These are phyloP conservation scores for Sphaeridia pumilis DNA, from an alignment of 2,888 invertebrate genomes.

Conservation along the genomic window DNA sequence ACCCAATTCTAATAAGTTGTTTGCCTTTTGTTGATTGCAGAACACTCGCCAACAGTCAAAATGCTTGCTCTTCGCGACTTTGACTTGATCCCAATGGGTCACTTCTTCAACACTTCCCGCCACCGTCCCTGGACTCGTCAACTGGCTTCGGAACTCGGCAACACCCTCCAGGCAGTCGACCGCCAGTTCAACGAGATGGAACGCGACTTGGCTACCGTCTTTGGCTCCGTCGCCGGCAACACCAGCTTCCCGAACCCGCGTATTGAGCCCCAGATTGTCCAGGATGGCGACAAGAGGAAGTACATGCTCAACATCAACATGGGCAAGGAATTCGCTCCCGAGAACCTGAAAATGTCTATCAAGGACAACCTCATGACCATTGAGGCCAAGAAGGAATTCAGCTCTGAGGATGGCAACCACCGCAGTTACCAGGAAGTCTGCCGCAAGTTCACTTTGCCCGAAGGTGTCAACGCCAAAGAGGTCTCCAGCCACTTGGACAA, in stretches of 20 bases:
- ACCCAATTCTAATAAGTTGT: too few species aligned
- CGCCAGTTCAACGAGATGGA: constrained; percentile 21
- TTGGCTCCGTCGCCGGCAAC: neutral
- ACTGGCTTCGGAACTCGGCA: constrained; percentile 4
- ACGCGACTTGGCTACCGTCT: constrained; percentile 17
- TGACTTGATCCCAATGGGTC: neutral
- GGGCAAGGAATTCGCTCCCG: constrained; percentile 33
- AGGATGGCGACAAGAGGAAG: constrained; percentile 15
- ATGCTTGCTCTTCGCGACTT: constrained; percentile 1
- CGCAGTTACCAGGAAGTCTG: constrained; percentile 35
- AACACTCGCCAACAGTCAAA: too few species aligned
- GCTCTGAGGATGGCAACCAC: constrained; percentile 15
- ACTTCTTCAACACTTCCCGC: neutral
- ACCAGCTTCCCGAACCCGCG: neutral
- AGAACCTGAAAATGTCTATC: constrained; percentile 36
- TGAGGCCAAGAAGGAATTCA: constrained; percentile 13
- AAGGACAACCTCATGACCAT: constrained; percentile 13
- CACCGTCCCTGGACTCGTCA: constrained; percentile 3
- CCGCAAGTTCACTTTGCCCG: constrained; percentile 35
- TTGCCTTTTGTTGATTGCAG: too few species aligned
- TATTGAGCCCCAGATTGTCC: constrained; percentile 13
- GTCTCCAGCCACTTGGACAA: constrained; percentile 33
- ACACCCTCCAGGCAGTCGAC: constrained; percentile 19
- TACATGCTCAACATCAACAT: constrained; percentile 35
- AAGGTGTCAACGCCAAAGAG: constrained; percentile 28